phyloP scores from a whole-genome alignment of 2,797 vertebrate genomes.

The Cyclopterus lumpus region DNA sequence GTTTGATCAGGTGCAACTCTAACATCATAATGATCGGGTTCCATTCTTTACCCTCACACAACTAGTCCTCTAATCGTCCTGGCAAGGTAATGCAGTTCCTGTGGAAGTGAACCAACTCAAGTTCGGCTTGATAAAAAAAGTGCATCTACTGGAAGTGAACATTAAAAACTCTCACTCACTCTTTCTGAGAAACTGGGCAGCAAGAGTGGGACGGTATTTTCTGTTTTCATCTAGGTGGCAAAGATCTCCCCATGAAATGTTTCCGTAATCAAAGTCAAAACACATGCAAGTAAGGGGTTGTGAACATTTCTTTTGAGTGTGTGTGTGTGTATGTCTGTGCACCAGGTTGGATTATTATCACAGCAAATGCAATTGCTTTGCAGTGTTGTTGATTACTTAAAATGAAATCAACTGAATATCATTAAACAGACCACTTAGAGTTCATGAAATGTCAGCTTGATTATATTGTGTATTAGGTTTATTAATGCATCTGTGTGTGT shows the following conservation, averaged over 20 bases:
- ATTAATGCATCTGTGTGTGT: conserved; percentile 9
- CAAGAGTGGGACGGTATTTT: conserved; percentile 39
- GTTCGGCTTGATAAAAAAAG: conserved; percentile 19
- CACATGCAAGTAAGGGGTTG: conserved; percentile 35
- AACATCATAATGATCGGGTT: background rate
- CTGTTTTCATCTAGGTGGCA: conserved; percentile 66
- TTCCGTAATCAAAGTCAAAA: conserved; percentile 46
- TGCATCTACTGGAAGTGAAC: conserved; percentile 36
- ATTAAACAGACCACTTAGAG: conserved; percentile 34
- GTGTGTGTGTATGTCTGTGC: background rate
- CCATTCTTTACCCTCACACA: background rate
- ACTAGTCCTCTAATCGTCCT: background rate
- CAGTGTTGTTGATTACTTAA: conserved; percentile 35
- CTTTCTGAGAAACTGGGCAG: conserved; percentile 28
- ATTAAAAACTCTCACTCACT: conserved; percentile 41
- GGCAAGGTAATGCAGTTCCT: conserved; percentile 6
- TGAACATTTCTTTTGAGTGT: conserved; percentile 12
- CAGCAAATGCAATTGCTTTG: conserved; percentile 14
- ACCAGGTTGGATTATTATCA: conserved; percentile 7
- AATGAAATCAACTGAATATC: conserved; percentile 31
- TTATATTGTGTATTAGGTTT: conserved; percentile 23
- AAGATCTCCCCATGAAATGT: conserved; percentile 57
- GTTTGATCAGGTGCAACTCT: background rate
- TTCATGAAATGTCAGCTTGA: conserved; percentile 39
- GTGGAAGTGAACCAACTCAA: conserved; percentile 26